Percentiles rank a stretch among this genome's conserved stretches.
Evolutionary conservation across 2,113 vertebrate genomes (phyloP).

Genomic region (Dicrurus megarhynchus): DNA sequence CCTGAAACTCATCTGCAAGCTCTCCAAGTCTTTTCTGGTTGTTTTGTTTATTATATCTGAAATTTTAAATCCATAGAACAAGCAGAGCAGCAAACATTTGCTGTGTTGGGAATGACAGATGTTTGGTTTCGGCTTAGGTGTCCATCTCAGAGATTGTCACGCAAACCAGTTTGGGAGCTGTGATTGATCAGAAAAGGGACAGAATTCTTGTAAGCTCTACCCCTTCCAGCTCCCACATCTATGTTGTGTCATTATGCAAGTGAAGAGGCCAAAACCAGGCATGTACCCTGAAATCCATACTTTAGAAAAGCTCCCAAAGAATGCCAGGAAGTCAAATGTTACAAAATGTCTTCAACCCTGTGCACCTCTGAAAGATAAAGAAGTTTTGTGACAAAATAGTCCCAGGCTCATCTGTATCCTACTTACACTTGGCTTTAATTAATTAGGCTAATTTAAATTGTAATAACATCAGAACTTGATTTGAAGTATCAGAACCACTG

Average conservation of each 20-base stretch:
- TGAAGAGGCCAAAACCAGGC: neutral
- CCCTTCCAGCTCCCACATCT: neutral
- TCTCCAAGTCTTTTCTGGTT: neutral
- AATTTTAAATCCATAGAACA: neutral
- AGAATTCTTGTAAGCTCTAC: neutral
- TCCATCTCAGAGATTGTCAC: neutral
- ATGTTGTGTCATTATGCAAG: neutral
- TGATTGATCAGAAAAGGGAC: neutral
- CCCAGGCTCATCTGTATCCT: neutral
- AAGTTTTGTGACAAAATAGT: neutral
- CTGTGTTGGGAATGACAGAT: neutral
- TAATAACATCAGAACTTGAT: neutral
- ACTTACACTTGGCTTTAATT: neutral
- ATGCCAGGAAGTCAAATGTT: neutral
- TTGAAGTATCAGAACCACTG: neutral
- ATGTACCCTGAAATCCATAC: neutral
- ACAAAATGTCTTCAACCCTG: neutral
- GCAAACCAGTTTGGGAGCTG: neutral
- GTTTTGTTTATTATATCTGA: neutral
- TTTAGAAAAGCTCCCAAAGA: neutral
- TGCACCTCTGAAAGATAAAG: neutral
- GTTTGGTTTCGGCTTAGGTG: neutral
- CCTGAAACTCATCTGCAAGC: neutral
- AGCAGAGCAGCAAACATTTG: neutral
- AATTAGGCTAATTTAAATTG: neutral